Base-by-base conservation (phyloP, 2,113 vertebrate genomes). In the Scytalopus superciliaris region DNA sequence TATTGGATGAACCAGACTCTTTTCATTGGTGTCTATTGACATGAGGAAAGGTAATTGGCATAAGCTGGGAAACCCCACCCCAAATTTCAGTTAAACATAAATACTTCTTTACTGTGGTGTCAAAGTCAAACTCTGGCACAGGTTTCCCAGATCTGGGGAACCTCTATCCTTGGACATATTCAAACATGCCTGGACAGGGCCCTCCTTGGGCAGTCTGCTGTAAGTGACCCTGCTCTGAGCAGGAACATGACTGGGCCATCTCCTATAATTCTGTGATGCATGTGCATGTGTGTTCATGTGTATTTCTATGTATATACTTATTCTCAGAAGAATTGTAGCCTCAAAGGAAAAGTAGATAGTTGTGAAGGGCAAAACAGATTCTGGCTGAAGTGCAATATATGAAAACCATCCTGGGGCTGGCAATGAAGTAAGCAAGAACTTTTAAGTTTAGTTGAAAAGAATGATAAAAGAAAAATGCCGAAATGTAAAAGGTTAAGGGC, bases 371-470 rank as follows among this genome's bases (percentile, higher is more conserved):
- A 68, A 89, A 93, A 31, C 13, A 55, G 37, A 63, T 56, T 53
- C 23, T 52, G 13, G 3, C 10, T 81, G 39, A 86, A 40, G 11
- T 35, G 17, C 15, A 40, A 1, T 25, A 6, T 75, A 57, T 19
- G 55, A 87, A 88, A 95, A 63, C 27, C 64, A 21, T 31, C 27
- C 10, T 92, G 67, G 57, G 25, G 91, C n/a, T 37, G n/a, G 67
- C 27, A 67, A 59, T 16, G 22, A 52, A 76, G 17, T 60, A 79
- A 95, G 90, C 7, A 78, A 37, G 8, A 91, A 87, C 63, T 90
- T 96, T 66, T 47, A 87, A 60, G 31, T 87, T 92, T 68, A 60
- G 57, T 76, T 94, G 28, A 93, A 94, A 96, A 73, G 66, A 81
- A 91, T 74, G 25, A 85, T 72, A 56, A 86, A 96, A 80, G 31